phyloP scores from a whole-genome alignment of 2,113 vertebrate species.

The Vicugna pacos region DNA sequence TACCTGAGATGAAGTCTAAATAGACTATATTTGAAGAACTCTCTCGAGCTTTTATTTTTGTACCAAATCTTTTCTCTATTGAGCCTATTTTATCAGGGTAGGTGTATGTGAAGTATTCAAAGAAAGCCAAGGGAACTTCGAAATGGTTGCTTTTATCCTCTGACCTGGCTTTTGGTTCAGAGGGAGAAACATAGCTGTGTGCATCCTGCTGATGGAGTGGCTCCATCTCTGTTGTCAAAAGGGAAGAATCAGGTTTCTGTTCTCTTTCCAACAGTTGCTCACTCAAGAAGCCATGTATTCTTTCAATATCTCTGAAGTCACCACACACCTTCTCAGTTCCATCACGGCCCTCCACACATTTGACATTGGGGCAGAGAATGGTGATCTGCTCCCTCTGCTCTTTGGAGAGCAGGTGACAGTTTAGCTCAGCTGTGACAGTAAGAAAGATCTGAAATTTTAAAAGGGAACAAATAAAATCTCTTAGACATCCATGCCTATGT shows the following conservation, averaged over 20 bases:
- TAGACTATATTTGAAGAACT: accelerated
- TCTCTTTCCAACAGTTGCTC: slow-evolving; percentile 70
- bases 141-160: background rate
- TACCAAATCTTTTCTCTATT: slow-evolving; percentile 33
- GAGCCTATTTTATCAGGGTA: slow-evolving; percentile 57
- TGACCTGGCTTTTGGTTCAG: background rate
- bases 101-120: slow-evolving; percentile 83
- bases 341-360: background rate
- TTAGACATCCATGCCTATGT: background rate
- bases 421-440: slow-evolving; percentile 83
- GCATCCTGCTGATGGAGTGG: background rate
- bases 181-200: background rate
- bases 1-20: slow-evolving; percentile 55
- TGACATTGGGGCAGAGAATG: slow-evolving; percentile 80
- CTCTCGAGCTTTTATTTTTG: background rate
- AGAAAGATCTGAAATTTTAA: slow-evolving; percentile 87
- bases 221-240: background rate
- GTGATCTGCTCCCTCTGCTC: slow-evolving; percentile 80
- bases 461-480: slow-evolving; percentile 57
- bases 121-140: slow-evolving; percentile 64
- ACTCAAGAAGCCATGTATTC: slow-evolving; percentile 82
- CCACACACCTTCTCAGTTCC: slow-evolving; percentile 82
- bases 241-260: background rate
- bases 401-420: slow-evolving; percentile 82
- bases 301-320: slow-evolving; percentile 85